Evolutionary conservation across 2,113 vertebrate species (phyloP).

Genomic region (Cygnus atratus): DNA sequence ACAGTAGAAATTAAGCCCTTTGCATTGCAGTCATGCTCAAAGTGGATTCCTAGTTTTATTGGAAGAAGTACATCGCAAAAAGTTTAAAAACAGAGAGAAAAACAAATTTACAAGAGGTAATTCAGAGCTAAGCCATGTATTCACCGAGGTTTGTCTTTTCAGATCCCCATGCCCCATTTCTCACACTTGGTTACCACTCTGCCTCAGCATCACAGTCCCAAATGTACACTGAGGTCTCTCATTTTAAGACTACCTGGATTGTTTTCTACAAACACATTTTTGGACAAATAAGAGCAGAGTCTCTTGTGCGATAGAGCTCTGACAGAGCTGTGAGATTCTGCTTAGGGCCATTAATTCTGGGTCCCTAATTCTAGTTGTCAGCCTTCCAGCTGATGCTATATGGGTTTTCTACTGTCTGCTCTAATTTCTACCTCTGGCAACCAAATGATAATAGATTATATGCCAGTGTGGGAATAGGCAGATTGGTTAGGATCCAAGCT

Average conservation of each 20-base stretch:
- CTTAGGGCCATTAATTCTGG: conserved; percentile 3
- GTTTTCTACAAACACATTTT: not conserved
- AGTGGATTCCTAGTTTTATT: not conserved
- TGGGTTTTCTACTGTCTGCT: conserved; percentile 8
- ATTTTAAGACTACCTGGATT: not conserved
- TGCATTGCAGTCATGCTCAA: conserved; percentile 41
- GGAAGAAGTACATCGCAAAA: not conserved
- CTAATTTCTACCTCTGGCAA: conserved; percentile 26
- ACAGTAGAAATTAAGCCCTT: conserved; percentile 59
- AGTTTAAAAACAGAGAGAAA: not conserved
- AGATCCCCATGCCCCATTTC: not conserved
- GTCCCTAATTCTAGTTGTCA: conserved; percentile 15
- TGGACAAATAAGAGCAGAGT: not conserved
- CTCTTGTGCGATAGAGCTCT: not conserved
- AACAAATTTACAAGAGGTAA: not conserved
- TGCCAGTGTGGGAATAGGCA: not conserved
- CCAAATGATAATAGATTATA: conserved; percentile 37
- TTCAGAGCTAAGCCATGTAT: not conserved
- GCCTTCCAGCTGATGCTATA: not conserved
- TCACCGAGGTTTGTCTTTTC: not conserved
- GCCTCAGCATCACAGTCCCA: not conserved
- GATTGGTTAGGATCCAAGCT: not conserved
- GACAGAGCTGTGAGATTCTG: not conserved
- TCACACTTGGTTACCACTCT: not conserved
- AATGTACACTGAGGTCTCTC: not conserved